Evolutionary conservation across 2,888 invertebrate genomes (phyloP), one percentile per base, ranked within the genome.

Genomic region (Phasia obesa): DNA sequence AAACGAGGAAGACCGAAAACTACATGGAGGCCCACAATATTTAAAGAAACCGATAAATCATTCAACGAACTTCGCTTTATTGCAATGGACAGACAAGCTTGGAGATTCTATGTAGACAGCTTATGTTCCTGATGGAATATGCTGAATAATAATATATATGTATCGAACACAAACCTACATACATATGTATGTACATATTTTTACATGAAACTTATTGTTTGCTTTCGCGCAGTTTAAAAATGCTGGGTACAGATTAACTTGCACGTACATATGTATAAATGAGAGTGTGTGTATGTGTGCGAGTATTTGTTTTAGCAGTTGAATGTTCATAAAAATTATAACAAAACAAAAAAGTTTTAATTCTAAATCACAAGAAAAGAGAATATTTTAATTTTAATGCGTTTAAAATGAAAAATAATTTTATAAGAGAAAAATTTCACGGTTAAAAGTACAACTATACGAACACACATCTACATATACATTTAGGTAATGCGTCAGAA

Each of bases 301-400:
- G 21, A 25, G 42, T 60, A 25, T 70, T 70, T 55, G 57, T 53
- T 27, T 19, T 47, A 53, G 44, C 11, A 35, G 35, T 64, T 55
- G 15, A 67, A 47, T 74, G 53, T 19, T 47, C 47, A 69, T 57
- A 57, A 75, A 55, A 62, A 38, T 35, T 23, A 47, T 55, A 55
- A 67, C n/a, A 53, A 47, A 49, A 31, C 15, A 47, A 19, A 69
- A 74, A 75, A 53, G 55, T 70, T 80, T 80, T 80, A 42, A 64
- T 69, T 70, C 74, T 69, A 80, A 75, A 74, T 62, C 47, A 62
- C 55, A 69, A 55, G 27, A 62, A 74, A 80, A 80, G 27, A 19
- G 60, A 74, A 69, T 74, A 64, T 69, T 69, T 80, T 69, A 74
- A 62, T 74, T 73, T 64, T 64, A 74, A 75, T 73, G 53, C 73